Conservation (phyloP, 1,140 invertebrate species). For the Bombus confusus region DNA sequence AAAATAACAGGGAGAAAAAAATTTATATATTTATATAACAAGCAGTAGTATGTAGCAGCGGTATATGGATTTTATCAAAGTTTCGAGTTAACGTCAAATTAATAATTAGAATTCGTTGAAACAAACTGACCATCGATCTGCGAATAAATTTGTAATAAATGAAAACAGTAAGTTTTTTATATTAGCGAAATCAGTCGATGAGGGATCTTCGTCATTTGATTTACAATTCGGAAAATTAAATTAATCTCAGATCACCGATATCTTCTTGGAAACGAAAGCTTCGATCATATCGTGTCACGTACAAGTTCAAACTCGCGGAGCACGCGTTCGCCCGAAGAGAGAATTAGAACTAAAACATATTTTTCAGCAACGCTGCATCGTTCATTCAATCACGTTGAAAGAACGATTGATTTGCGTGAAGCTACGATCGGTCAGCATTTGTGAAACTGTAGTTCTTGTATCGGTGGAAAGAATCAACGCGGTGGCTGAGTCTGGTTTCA, state of each 20-base stretch:
- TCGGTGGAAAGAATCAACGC: not conserved
- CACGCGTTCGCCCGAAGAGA: not conserved
- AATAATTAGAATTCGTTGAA: too few species aligned
- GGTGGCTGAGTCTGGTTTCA: not conserved
- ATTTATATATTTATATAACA: too few species aligned
- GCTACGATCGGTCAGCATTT: not conserved
- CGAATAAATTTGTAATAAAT: too few species aligned
- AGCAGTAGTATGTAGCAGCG: too few species aligned
- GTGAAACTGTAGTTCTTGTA: not conserved
- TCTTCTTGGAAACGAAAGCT: not conserved
- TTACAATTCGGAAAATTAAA: too few species aligned
- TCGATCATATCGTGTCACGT: not conserved
- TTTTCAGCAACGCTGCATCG: not conserved
- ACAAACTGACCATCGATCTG: too few species aligned
- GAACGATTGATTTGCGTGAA: slow-evolving; percentile 33
- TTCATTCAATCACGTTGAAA: not conserved
- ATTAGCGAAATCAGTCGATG: too few species aligned
- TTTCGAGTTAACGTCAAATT: too few species aligned
- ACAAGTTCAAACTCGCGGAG: too few species aligned
- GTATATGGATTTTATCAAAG: too few species aligned
- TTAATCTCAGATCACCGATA: not conserved
- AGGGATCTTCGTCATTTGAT: too few species aligned
- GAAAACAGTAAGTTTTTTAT: too few species aligned
- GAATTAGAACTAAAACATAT: not conserved
- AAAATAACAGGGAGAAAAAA: not conserved